phyloP scores from a whole-genome alignment of 2,113 vertebrate species.

The Mustelus asterias region DNA sequence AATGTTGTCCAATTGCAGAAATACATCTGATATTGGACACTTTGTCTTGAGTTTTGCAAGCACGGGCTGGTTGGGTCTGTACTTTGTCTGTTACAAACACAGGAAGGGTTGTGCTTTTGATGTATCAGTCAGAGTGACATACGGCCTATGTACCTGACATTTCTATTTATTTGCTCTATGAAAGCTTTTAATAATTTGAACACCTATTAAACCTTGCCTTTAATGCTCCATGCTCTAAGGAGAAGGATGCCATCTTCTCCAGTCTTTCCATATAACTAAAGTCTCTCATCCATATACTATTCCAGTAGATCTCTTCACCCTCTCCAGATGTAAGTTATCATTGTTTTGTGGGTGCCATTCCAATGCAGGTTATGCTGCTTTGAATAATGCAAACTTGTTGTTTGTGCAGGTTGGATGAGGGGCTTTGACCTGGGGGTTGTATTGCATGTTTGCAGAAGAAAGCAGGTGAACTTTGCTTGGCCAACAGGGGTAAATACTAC shows the following conservation, averaged over 20 bases:
- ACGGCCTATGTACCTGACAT: no score
- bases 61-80: no score
- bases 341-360: neutral
- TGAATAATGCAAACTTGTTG: neutral
- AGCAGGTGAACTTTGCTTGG: neutral
- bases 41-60: no score
- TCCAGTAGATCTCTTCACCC: neutral
- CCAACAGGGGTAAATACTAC: neutral
- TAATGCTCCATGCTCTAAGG: neutral
- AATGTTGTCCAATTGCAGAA: no score
- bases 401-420: neutral
- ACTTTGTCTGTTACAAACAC: no score
- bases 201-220: neutral
- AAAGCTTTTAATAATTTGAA: neutral
- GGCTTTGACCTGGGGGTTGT: neutral
- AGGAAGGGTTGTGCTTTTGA: no score
- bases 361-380: neutral
- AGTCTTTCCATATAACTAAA: neutral
- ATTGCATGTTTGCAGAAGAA: neutral
- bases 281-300: neutral
- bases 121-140: no score
- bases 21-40: no score
- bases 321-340: neutral
- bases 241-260: neutral
- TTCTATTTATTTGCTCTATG: no score